Conservation (phyloP, 2,888 invertebrate genomes). For the Syrista parreyssii region DNA sequence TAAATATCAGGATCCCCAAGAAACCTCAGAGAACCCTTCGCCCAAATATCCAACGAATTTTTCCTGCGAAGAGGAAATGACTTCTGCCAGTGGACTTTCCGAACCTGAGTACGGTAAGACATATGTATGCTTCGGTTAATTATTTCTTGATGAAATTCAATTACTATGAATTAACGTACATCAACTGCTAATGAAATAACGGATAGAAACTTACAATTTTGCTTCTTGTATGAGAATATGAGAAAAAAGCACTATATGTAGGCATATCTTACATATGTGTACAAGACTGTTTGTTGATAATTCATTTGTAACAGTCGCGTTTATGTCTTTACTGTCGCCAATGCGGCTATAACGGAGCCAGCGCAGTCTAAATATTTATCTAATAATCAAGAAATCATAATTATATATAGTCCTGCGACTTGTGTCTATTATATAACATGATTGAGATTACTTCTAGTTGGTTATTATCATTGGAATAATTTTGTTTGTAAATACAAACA, state of each 20-base stretch:
- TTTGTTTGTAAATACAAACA: neutral
- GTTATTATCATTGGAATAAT: neutral
- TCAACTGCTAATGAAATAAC: neutral
- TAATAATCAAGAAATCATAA: constrained; percentile 11
- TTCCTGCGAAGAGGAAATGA: constrained; percentile 26
- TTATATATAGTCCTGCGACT: neutral
- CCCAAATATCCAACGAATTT: constrained; percentile 16
- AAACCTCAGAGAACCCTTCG: constrained; percentile 10
- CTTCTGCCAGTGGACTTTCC: constrained; percentile 6
- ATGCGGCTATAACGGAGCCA: constrained; percentile 46
- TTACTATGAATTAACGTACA: neutral
- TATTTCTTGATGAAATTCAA: neutral
- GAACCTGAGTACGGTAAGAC: constrained; percentile 33
- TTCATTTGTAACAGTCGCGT: constrained; percentile 29
- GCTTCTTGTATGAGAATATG: neutral
- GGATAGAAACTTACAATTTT: neutral
- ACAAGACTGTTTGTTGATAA: constrained; percentile 34
- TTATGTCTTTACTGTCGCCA: constrained; percentile 49
- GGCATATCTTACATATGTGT: neutral
- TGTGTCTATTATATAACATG: neutral
- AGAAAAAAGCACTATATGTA: neutral
- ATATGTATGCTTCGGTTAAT: neutral
- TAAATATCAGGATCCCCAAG: constrained; percentile 24
- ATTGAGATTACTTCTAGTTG: neutral
- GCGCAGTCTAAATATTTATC: constrained; percentile 54